These are phyloP conservation scores for Parazoanthus atlanticus DNA, from an alignment of 92 coral and sea anemone species.

Conservation along the genomic window DNA sequence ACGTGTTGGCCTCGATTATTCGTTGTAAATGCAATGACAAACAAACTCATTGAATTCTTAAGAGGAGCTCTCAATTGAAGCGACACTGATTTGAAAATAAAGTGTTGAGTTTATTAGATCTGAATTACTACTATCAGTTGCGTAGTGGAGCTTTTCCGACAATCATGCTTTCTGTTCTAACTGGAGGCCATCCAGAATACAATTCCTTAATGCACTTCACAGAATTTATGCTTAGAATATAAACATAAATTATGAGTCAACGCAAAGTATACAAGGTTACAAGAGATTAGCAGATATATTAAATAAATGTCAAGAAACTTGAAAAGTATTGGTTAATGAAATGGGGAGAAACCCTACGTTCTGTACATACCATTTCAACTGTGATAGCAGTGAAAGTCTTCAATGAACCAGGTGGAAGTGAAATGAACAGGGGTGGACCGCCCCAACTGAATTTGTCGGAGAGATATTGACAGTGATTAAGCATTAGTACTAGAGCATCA, in stretches of 20 bases:
- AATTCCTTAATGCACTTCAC: no score
- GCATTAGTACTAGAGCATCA: background rate
- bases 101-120: background rate
- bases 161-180: background rate
- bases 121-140: no score
- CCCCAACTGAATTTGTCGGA: background rate
- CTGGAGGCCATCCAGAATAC: background rate
- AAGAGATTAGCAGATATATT: background rate
- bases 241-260: no score
- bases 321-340: background rate
- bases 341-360: background rate
- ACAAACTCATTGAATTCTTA: background rate
- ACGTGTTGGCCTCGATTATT: conserved; percentile 7
- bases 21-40: background rate
- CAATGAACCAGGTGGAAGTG: background rate
- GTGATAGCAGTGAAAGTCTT: background rate
- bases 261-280: no score
- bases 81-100: background rate
- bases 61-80: background rate
- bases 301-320: no score
- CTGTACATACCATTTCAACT: background rate
- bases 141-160: background rate
- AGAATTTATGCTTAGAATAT: no score
- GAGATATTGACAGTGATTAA: conserved; percentile 1
- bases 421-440: background rate